A percentile compares a stretch with the other conserved stretches of the same genome.
Conservation (phyloP, 37 sponge, comb jelly and placozoan genomes). For the Ephydatia muelleri region DNA sequence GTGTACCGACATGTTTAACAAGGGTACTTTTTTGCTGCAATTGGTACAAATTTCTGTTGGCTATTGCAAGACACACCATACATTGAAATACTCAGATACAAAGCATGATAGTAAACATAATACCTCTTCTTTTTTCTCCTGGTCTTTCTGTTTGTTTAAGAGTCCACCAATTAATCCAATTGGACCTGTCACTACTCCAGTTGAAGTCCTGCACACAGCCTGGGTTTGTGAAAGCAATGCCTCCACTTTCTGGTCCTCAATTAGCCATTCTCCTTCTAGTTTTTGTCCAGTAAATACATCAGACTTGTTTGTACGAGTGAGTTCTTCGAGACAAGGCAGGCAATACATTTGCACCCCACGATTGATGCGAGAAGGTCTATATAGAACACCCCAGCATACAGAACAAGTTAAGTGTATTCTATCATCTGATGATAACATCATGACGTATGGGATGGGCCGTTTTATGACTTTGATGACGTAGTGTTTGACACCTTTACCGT, state of each 20-base stretch:
- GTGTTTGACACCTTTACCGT: conserved; percentile 38
- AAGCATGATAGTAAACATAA: background rate
- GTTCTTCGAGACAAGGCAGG: conserved; percentile 63
- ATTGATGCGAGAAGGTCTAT: conserved; percentile 49
- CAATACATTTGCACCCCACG: conserved; percentile 56
- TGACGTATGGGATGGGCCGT: conserved; percentile 17
- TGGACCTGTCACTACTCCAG: conserved; percentile 33
- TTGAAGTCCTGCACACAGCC: conserved; percentile 30
- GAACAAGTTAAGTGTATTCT: conserved; percentile 42
- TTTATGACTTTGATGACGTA: conserved; percentile 64
- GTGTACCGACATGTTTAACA: conserved; percentile 47
- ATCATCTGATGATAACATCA: conserved; percentile 27
- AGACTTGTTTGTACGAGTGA: conserved; percentile 79
- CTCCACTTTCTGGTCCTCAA: conserved; percentile 38
- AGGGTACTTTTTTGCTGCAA: conserved; percentile 81
- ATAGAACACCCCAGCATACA: conserved; percentile 62
- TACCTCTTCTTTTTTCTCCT: conserved; percentile 35
- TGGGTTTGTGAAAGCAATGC: conserved; percentile 22
- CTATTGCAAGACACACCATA: background rate
- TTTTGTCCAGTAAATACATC: conserved; percentile 74
- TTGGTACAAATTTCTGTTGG: conserved; percentile 55
- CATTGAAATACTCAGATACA: background rate
- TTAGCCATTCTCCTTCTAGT: conserved; percentile 76
- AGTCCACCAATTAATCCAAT: conserved; percentile 31
- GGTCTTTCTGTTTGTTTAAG: conserved; percentile 17